These are phyloP conservation scores for Bedellia somnulentella DNA, from an alignment of 2,888 invertebrate species.

Conservation along the genomic window DNA sequence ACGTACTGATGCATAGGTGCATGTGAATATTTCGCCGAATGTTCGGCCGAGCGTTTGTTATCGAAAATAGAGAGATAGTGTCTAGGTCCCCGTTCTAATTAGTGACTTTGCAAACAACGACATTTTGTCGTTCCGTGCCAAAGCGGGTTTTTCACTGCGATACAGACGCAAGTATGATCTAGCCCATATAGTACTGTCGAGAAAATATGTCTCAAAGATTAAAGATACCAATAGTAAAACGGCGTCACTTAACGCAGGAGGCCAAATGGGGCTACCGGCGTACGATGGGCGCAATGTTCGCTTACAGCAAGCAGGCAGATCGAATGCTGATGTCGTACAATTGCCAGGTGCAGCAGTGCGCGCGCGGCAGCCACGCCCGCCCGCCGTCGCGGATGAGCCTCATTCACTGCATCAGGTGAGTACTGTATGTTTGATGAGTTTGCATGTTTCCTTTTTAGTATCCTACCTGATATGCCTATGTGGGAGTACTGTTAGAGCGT, in stretches of 20 bases:
- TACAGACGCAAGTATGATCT: no score
- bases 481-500: neutral
- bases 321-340: slow-evolving; percentile 59
- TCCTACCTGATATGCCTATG: neutral
- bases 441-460: neutral
- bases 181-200: no score
- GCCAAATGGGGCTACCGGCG: slow-evolving; percentile 59
- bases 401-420: slow-evolving; percentile 77
- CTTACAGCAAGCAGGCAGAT: slow-evolving; percentile 54
- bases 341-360: slow-evolving; percentile 55
- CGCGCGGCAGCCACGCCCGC: slow-evolving; percentile 43
- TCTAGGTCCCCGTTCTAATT: no score
- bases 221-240: no score
- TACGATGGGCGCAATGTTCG: slow-evolving; percentile 58
- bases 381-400: slow-evolving; percentile 66
- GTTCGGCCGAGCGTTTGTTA: no score
- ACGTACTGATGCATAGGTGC: no score
- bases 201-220: no score
- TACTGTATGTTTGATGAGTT: neutral
- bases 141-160: no score
- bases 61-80: no score
- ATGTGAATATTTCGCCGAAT: no score
- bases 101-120: no score
- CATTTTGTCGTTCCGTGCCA: no score
- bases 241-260: slow-evolving; percentile 43